A percentile compares a stretch with the other conserved stretches of the same genome.
Evolutionary conservation across 2,797 vertebrate species (phyloP).

Genomic region (Synanceia verrucosa): DNA sequence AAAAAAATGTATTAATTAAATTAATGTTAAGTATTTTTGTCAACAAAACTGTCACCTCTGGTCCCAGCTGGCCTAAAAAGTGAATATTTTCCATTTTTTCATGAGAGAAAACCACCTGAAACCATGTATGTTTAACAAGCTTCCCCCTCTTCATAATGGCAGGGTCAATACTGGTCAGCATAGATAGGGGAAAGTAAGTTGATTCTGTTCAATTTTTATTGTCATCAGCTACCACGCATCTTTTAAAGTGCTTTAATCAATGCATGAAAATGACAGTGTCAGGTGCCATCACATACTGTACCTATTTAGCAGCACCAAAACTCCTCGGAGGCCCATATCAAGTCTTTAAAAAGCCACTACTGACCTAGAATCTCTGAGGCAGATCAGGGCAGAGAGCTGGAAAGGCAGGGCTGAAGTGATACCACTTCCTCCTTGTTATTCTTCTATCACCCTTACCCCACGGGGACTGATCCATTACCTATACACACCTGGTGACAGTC

Average conservation of each 20-base stretch:
- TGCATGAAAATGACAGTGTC: slow-evolving; percentile 29
- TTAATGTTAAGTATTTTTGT: no score
- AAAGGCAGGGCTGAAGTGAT: slow-evolving; percentile 39
- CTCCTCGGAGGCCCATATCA: slow-evolving; percentile 51
- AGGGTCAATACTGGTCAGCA: background rate
- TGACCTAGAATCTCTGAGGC: slow-evolving; percentile 66
- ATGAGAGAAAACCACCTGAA: no score
- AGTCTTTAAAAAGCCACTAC: slow-evolving; percentile 71
- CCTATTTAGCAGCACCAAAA: slow-evolving; percentile 47
- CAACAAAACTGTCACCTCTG: no score
- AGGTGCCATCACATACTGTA: slow-evolving; percentile 12
- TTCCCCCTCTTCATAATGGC: background rate
- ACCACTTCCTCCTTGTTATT: slow-evolving; percentile 46
- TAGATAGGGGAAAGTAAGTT: background rate
- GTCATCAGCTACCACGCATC: background rate
- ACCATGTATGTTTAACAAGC: no score
- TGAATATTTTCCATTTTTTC: no score
- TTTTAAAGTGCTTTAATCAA: no score
- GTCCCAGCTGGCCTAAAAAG: no score
- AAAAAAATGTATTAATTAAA: no score
- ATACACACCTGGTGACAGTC: slow-evolving; percentile 48
- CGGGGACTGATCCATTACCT: slow-evolving; percentile 54
- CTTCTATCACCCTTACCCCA: slow-evolving; percentile 19
- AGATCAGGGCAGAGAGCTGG: slow-evolving; percentile 31
- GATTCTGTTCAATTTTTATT: background rate